These are phyloP conservation scores for Zaprionus lachaisei DNA, from an alignment of 1,140 invertebrate genomes.

Conservation along the genomic window DNA sequence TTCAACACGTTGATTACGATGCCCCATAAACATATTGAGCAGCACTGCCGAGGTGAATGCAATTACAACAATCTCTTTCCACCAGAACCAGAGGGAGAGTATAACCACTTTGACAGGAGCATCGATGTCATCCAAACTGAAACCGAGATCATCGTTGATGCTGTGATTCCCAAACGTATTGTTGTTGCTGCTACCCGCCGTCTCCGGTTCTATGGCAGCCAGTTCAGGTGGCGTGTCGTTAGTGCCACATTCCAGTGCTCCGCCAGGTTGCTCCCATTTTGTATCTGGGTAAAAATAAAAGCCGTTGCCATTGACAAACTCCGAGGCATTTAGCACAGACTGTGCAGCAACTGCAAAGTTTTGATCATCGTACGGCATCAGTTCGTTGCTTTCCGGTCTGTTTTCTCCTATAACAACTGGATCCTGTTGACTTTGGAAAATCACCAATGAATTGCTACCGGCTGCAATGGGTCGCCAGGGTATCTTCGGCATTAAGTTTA, in stretches of 20 bases:
- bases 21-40: constrained; percentile 87
- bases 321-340: constrained; percentile 89
- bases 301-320: constrained; percentile 90
- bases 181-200: constrained; percentile 20
- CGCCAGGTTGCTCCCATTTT: constrained; percentile 58
- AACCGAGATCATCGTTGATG: constrained; percentile 70
- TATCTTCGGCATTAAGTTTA: constrained; percentile 85
- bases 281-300: constrained; percentile 87
- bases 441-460: constrained; percentile 73
- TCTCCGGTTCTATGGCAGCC: constrained; percentile 38
- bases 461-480: constrained; percentile 90
- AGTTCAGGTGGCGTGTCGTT: constrained; percentile 48
- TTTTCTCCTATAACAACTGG: constrained; percentile 36
- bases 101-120: constrained; percentile 87
- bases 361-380: constrained; percentile 76
- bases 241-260: constrained; percentile 52
- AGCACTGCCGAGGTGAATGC: constrained; percentile 88
- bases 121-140: constrained; percentile 84
- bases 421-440: constrained; percentile 70
- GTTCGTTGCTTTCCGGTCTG: constrained; percentile 49
- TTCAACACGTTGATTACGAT: constrained; percentile 78
- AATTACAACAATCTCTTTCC: constrained; percentile 91
- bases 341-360: constrained; percentile 86
- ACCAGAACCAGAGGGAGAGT: constrained; percentile 92
- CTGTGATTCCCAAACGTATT: constrained; percentile 61